These are phyloP conservation scores for Rhinogobio ventralis DNA, from an alignment of 2,797 vertebrate genomes.

Conservation along the genomic window DNA sequence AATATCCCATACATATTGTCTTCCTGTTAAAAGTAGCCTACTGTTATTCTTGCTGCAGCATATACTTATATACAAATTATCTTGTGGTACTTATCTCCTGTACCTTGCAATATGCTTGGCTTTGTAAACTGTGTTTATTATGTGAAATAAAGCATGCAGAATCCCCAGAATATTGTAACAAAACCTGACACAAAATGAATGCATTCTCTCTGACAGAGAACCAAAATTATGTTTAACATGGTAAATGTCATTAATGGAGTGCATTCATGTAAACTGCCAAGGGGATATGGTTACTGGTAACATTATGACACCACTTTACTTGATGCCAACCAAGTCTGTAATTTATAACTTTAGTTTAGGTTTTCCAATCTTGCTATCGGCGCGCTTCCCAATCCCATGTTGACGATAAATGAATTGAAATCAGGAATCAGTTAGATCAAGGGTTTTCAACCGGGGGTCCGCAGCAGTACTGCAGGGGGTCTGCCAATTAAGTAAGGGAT, in stretches of 20 bases:
- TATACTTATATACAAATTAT: neutral
- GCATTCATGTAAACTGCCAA: neutral
- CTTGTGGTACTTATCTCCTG: neutral
- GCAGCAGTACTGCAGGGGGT: neutral
- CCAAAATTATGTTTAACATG: neutral
- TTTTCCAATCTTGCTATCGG: neutral
- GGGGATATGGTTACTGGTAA: neutral
- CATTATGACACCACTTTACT: neutral
- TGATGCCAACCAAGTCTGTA: neutral
- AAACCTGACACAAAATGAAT: neutral
- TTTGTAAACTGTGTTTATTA: neutral
- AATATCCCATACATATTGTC: neutral
- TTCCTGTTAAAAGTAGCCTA: neutral
- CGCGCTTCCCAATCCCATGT: neutral
- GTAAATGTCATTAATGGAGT: neutral
- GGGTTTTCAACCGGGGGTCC: neutral
- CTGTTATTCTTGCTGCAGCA: neutral
- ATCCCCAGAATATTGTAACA: neutral
- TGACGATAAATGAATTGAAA: slow-evolving; percentile 30
- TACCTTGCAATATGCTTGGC: neutral
- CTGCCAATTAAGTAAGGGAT: too few relatives aligned
- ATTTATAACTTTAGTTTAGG: neutral
- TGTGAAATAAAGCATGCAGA: neutral
- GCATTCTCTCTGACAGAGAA: neutral
- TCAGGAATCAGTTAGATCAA: slow-evolving; percentile 18